Percentiles rank a stretch among this genome's conserved stretches.
phyloP scores from a whole-genome alignment of 2,113 vertebrate genomes.

The Numida meleagris region DNA sequence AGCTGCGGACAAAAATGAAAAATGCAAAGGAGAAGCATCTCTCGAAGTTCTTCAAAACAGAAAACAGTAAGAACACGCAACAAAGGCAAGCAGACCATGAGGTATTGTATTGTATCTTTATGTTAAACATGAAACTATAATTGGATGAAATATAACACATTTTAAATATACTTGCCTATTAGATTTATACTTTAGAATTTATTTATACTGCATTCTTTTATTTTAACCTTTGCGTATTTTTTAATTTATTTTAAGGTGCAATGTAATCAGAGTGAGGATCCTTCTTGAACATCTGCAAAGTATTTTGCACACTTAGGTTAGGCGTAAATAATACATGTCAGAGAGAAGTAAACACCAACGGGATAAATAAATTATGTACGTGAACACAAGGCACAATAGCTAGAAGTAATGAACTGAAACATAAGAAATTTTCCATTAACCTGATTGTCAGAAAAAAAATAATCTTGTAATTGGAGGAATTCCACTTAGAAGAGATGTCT shows the following conservation, averaged over 20 bases:
- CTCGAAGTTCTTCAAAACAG: neutral
- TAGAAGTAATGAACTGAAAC: slow-evolving; percentile 44
- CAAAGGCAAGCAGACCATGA: neutral
- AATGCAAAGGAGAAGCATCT: neutral
- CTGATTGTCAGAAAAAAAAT: neutral
- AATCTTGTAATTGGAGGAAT: neutral
- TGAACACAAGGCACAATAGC: slow-evolving; percentile 34
- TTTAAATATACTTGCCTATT: neutral
- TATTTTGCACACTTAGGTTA: slow-evolving; percentile 46
- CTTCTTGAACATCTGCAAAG: slow-evolving; percentile 51
- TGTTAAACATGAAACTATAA: neutral
- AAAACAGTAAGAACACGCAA: neutral
- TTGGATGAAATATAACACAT: neutral
- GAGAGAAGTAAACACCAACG: slow-evolving; percentile 54
- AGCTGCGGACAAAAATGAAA: neutral
- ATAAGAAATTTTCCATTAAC: slow-evolving; percentile 55
- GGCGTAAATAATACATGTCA: slow-evolving; percentile 55
- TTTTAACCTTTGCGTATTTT: neutral
- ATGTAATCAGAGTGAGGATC: neutral
- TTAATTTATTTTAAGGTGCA: neutral
- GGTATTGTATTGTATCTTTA: neutral
- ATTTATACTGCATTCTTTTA: neutral
- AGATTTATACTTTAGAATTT: neutral
- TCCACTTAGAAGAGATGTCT: neutral
- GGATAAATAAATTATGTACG: slow-evolving; percentile 69